Conservation (phyloP, 2,888 invertebrate genomes). For the Trissolcus brochymenae region DNA sequence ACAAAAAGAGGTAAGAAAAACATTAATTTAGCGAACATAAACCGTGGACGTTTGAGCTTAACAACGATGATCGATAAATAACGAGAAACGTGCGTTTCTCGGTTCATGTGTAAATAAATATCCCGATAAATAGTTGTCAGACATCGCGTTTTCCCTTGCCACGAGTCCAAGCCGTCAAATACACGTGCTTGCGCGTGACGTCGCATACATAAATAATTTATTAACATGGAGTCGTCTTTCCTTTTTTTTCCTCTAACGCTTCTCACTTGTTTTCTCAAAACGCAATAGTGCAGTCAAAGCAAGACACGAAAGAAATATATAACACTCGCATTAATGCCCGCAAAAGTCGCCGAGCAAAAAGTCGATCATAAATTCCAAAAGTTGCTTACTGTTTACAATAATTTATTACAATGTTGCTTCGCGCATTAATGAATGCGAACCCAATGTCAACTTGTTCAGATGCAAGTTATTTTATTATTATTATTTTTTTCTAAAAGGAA, state of each 20-base stretch:
- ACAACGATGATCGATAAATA: constrained; percentile 49
- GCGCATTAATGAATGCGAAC: constrained; percentile 39
- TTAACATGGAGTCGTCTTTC: constrained; percentile 20
- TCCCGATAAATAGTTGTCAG: constrained; percentile 47
- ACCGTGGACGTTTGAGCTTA: constrained; percentile 17
- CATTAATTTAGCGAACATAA: constrained; percentile 6
- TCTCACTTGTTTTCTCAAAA: constrained; percentile 26
- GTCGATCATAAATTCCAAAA: constrained; percentile 51
- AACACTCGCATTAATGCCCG: constrained; percentile 27
- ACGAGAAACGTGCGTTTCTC: constrained; percentile 38
- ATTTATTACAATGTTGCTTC: constrained; percentile 50
- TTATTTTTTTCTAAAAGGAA: constrained; percentile 13
- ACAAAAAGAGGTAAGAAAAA: constrained; percentile 6
- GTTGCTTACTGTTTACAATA: constrained; percentile 37
- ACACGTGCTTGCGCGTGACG: constrained; percentile 51
- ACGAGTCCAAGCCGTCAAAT: constrained; percentile 47
- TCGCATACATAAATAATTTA: constrained; percentile 54
- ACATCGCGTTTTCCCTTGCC: constrained; percentile 31
- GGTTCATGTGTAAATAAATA: constrained; percentile 49
- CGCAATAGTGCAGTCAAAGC: constrained; percentile 20
- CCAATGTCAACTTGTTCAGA: constrained; percentile 41
- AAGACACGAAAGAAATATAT: constrained; percentile 44
- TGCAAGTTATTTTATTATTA: constrained; percentile 30
- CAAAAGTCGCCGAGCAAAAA: constrained; percentile 37
- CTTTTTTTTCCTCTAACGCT: not conserved